Evolutionary conservation across 2,113 vertebrate genomes (phyloP), one percentile per base, ranked within the genome.

Genomic region (Theristicus caerulescens): DNA sequence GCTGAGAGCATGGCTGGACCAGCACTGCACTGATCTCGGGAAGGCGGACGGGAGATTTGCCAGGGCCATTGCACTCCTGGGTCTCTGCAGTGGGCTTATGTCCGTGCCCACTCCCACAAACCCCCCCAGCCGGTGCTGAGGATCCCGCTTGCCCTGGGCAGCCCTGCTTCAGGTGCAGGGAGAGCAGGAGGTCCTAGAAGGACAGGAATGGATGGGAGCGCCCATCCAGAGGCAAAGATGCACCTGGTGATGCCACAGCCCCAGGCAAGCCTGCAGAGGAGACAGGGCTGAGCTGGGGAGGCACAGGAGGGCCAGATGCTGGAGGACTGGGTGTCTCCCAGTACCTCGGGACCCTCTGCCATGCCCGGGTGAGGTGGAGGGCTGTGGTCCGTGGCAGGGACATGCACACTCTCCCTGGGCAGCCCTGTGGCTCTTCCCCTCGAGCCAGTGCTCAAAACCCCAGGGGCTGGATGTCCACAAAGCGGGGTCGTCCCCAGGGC

Each of bases 351-450:
- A 42, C 34, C 36, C 18, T 36, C 18, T 4, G 36, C 16, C 0
- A 0, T 38, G 38, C 40, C 69, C 40, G 32, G 20, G 20, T 29
- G 51, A 31, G 25, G 40, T 3, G 2, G 21, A 13, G 40, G 25
- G 70, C 70, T 74, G 40, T 18, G 21, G 11, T 42, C 27, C 34
- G 2, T 2, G 36, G 10, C 21, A 44, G 25, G 44, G 26, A n/a
- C 42, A 27, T 0, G 0, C 47, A n/a, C 5, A 10, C 1, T 25
- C 14, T 25, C 27, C 72, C 16, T 0, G 2, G 7, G 8, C 54
- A 88, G 11, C n/a, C 27, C 21, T 8, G 13, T 8, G 64, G 47
- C 10, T 42, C 58, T 59, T 44, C 25, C 80, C 3, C 1, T 32
- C 0, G 0, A 6, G 16, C 24, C 10, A 3, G 5, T 13, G 58